A percentile compares a stretch with the other conserved stretches of the same genome.
These are phyloP conservation scores for Micrasema longulum DNA, from an alignment of 1,140 invertebrate genomes.

Conservation along the genomic window DNA sequence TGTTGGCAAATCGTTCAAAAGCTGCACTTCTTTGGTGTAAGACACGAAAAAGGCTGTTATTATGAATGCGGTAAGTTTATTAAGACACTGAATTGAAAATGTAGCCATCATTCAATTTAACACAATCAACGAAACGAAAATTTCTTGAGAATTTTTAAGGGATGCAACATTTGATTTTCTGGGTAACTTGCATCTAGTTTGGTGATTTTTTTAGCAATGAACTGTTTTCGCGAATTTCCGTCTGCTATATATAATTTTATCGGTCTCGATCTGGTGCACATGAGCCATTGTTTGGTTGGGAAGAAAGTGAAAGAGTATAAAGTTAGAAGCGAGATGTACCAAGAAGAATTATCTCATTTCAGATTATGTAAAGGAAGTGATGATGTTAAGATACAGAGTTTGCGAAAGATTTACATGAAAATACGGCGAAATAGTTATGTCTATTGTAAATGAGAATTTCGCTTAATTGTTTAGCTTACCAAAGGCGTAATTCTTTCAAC, in stretches of 20 bases:
- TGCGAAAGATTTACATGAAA: too few species aligned
- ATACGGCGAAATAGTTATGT: neutral
- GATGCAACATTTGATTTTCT: neutral
- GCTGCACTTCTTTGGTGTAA: constrained; percentile 47
- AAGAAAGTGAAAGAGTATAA: constrained; percentile 22
- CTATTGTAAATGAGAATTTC: neutral
- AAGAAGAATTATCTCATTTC: constrained; percentile 25
- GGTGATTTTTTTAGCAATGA: constrained; percentile 43
- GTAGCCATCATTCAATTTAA: neutral
- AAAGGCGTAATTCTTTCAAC: too few species aligned
- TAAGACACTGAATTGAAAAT: constrained; percentile 1
- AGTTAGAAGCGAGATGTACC: constrained; percentile 1
- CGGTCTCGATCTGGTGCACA: constrained; percentile 46
- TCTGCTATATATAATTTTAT: constrained; percentile 53
- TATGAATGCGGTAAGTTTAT: constrained; percentile 37
- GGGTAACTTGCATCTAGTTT: constrained; percentile 11
- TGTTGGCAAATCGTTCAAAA: constrained; percentile 39
- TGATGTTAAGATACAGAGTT: constrained; percentile 5
- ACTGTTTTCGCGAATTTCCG: constrained; percentile 48
- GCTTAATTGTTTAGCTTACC: too few species aligned
- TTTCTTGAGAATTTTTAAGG: neutral
- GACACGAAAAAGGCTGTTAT: constrained; percentile 39
- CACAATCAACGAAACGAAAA: too few species aligned
- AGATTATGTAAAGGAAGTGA: constrained; percentile 28
- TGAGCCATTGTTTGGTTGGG: constrained; percentile 45